Base-by-base conservation (phyloP, 1,140 invertebrate species). In the Pseudoatta argentina region DNA sequence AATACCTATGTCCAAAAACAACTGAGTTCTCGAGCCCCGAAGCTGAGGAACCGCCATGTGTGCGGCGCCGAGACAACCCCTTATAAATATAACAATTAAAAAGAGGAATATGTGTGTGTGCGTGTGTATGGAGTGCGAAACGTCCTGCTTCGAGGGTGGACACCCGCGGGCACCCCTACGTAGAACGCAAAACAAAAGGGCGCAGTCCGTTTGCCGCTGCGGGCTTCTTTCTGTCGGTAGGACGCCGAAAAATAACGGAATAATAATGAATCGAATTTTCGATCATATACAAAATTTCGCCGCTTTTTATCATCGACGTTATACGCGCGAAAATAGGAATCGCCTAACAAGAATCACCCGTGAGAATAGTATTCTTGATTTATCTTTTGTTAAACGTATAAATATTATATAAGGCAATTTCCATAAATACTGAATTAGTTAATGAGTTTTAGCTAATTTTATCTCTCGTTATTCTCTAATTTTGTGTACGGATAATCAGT, bases 51-150 rank as follows among this genome's bases (percentile, higher is more conserved):
- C 85, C 59, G 21, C 39, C 88, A 67, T 44, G 67, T 78, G 64
- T 53, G 61, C 66, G 55, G 57, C 75, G n/a, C 53, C 72, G 76
- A 66, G 59, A 48, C 69, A 61, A 69, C 48, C 86, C 86, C 79
- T 89, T 90, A 89, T 90, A 90, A 90, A 90, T 89, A 89, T 90
- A 90, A 89, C 88, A 87, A 90, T 90, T 90, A 90, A 89, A 86
- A 73, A 73, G 55, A 83, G 67, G 48, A 59, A 39, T 67, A 12
- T 48, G 39, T 69, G 8, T 39, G 27, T 34, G 27, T 30, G 27
- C 18, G 61, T 64, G 61, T 10, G 18, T 66, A 34, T 21, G 69
- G 78, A 85, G 27, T 71, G 75, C 67, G 39, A 67, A 88, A 89
- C 87, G 83, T 86, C 71, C 71, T 34, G 71, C 53, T 53, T 7